Evolutionary conservation across 2,888 invertebrate species (phyloP).

Genomic region (Mystacides longicornis): DNA sequence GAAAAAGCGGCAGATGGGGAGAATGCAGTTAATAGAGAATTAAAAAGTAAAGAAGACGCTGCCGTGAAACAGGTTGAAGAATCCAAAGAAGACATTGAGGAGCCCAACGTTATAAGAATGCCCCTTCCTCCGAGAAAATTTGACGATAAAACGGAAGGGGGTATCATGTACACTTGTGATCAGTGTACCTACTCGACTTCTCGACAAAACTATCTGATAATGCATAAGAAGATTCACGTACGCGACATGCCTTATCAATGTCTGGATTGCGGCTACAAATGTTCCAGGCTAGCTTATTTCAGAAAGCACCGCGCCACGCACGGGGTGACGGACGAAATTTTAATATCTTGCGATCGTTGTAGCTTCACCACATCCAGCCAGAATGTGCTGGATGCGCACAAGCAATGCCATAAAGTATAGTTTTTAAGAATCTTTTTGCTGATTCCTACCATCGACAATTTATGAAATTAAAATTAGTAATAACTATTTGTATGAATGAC

Average conservation of each 20-base stretch:
- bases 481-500: no score
- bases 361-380: slow-evolving; percentile 14
- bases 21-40: no score
- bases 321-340: slow-evolving; percentile 1
- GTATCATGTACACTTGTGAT: slow-evolving; percentile 16
- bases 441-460: no score
- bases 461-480: no score
- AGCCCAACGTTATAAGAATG: neutral
- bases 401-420: slow-evolving; percentile 13
- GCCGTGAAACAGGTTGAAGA: no score
- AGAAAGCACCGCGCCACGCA: slow-evolving; percentile 20
- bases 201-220: slow-evolving; percentile 15
- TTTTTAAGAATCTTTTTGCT: slow-evolving; percentile 4
- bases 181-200: slow-evolving; percentile 20
- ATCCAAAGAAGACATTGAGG: no score
- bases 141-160: slow-evolving; percentile 2
- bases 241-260: slow-evolving; percentile 17
- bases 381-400: slow-evolving; percentile 14
- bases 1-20: no score
- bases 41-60: no score
- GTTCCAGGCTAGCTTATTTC: slow-evolving; percentile 17
- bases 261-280: slow-evolving; percentile 21
- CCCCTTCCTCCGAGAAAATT: neutral
- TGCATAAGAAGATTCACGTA: slow-evolving; percentile 20
- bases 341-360: slow-evolving; percentile 16